Conservation (phyloP, 2,888 invertebrate species). For the Corythucha ciliata region DNA sequence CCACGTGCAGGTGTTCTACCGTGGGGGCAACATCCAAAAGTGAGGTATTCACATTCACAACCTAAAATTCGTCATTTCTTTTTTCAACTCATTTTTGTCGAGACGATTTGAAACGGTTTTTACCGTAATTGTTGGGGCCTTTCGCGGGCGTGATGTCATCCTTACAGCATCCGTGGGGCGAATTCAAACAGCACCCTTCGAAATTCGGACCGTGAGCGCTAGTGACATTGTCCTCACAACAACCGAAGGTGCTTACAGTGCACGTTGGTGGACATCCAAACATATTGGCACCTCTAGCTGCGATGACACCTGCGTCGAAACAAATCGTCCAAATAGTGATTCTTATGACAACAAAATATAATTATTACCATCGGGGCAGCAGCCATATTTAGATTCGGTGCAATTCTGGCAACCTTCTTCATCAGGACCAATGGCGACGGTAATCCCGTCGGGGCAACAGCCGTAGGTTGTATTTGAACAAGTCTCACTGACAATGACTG, state of each 20-base stretch:
- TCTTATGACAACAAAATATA: neutral
- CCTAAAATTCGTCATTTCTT: slow-evolving; percentile 42
- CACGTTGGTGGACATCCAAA: slow-evolving; percentile 69
- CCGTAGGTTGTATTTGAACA: slow-evolving; percentile 52
- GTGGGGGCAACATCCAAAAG: slow-evolving; percentile 80
- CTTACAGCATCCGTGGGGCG: slow-evolving; percentile 77
- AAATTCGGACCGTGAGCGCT: slow-evolving; percentile 73
- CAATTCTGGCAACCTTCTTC: slow-evolving; percentile 72
- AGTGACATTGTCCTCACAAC: slow-evolving; percentile 75
- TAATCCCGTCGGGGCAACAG: slow-evolving; percentile 63
- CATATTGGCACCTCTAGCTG: slow-evolving; percentile 57
- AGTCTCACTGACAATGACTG: slow-evolving; percentile 17
- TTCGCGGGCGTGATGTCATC: slow-evolving; percentile 74
- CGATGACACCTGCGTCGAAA: slow-evolving; percentile 22
- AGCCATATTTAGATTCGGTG: slow-evolving; percentile 62
- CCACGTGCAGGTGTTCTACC: slow-evolving; percentile 70
- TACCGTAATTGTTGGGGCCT: slow-evolving; percentile 64
- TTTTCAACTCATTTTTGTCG: neutral
- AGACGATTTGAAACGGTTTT: slow-evolving; percentile 1
- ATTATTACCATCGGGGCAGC: slow-evolving; percentile 82
- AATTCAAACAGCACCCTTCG: slow-evolving; percentile 72
- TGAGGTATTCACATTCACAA: slow-evolving; percentile 67
- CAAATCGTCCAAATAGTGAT: neutral
- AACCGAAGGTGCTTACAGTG: slow-evolving; percentile 62
- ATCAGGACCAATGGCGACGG: slow-evolving; percentile 58